Base-by-base conservation (phyloP, 2,113 vertebrate species). In the Terrapene triunguis region DNA sequence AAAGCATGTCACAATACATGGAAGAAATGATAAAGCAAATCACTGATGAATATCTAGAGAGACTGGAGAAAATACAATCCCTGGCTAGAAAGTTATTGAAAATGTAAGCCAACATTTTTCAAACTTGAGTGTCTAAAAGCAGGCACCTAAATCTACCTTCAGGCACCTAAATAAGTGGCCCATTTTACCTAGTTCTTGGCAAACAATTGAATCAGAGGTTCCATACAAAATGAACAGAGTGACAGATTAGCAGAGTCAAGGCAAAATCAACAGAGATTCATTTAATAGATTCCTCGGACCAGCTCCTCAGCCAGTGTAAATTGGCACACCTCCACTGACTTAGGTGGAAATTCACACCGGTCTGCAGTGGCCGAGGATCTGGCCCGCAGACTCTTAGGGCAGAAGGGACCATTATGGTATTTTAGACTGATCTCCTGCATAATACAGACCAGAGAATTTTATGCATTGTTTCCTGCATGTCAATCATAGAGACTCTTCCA, bases 141-240 rank as follows among this genome's bases (percentile, higher is more conserved):
- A 19, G 38, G 55, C 25, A 72, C 11, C 2, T 47, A 57, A 27
- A 8, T 81, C 38, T 32, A 85, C 8, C 62, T n/a, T 32, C 44
- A 47, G 65, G 17, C 74, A 59, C 80, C 81, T 84, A 53, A 89
- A 80, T 14, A 87, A 12, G 4, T 8, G 35, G 19, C 8, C 1
- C 25, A 0, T 72, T 72, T 72, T 1, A 5, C 47, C 42, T 2
- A 62, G 91, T 82, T 91, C 65, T 76, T 69, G 80, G 32, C 76
- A 10, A 51, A 54, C 0, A 0, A 11, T 25, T 2, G n/a, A 51
- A 59, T 82, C 0, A 74, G 82, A 51, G 44, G 27, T 51, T 94
- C 59, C 54, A 62, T 32, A 85, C 51, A 48, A 44, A 11, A 76
- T 0, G 0, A 74, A 35, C 17, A 0, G 1, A 90, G 82, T 19